These are phyloP conservation scores for Brachyhypopomus occidentalis DNA, from an alignment of 2,113 vertebrate species.

Conservation along the genomic window DNA sequence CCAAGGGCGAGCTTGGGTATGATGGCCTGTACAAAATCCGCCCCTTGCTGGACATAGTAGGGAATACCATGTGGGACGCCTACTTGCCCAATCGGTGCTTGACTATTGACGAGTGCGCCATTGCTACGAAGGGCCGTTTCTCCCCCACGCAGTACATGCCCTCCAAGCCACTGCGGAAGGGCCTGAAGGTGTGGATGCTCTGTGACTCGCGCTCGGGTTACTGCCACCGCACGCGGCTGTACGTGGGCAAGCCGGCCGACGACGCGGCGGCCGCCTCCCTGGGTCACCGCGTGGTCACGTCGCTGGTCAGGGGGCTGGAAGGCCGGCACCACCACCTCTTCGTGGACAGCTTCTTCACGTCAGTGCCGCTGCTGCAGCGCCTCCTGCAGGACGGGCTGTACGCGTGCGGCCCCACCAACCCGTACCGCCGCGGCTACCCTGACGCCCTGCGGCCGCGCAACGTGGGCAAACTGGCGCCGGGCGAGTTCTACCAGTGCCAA, in stretches of 20 bases:
- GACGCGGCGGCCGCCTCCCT: slow-evolving; percentile 62
- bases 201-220: slow-evolving; percentile 81
- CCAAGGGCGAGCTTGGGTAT: slow-evolving; percentile 75
- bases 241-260: slow-evolving; percentile 69
- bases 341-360: slow-evolving; percentile 81
- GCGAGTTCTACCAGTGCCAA: slow-evolving; percentile 81
- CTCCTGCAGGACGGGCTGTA: slow-evolving; percentile 75
- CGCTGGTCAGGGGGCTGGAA: slow-evolving; percentile 75
- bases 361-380: slow-evolving; percentile 75
- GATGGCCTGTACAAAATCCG: slow-evolving; percentile 80
- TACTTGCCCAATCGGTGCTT: slow-evolving; percentile 78
- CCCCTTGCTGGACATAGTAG: slow-evolving; percentile 77
- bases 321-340: slow-evolving; percentile 78
- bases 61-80: slow-evolving; percentile 78
- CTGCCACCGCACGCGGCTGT: slow-evolving; percentile 76
- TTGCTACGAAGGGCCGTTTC: slow-evolving; percentile 74
- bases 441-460: slow-evolving; percentile 75
- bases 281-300: slow-evolving; percentile 71
- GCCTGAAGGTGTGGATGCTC: slow-evolving; percentile 81
- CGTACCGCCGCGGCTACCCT: slow-evolving; percentile 74
- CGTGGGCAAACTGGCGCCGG: slow-evolving; percentile 74
- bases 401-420: slow-evolving; percentile 76
- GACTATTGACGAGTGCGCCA: slow-evolving; percentile 75
- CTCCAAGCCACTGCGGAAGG: slow-evolving; percentile 76
- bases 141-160: slow-evolving; percentile 79